A percentile compares a stretch with the other conserved stretches of the same genome.
These are phyloP conservation scores for Tenthredo amoena DNA, from an alignment of 2,888 invertebrate genomes.

Conservation along the genomic window DNA sequence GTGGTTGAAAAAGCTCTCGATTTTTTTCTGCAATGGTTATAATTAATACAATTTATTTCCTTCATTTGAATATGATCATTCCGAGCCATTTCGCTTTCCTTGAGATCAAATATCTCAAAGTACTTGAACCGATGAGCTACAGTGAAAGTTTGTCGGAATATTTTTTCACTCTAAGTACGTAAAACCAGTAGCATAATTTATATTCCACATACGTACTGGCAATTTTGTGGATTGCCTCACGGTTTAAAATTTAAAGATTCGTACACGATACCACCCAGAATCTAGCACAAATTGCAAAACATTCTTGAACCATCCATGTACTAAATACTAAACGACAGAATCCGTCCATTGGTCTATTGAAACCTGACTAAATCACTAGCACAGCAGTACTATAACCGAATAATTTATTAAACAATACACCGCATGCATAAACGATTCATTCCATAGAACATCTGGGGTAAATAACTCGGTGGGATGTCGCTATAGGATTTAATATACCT, in stretches of 20 bases:
- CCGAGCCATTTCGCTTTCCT: no score
- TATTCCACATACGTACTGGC: background rate
- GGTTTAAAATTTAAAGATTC: background rate
- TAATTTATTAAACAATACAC: conserved; percentile 29
- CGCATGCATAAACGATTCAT: conserved; percentile 18
- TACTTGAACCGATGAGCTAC: background rate
- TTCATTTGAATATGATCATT: no score
- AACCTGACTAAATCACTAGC: conserved; percentile 17
- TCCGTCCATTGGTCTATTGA: background rate
- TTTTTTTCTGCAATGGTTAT: no score
- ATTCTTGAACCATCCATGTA: conserved; percentile 1
- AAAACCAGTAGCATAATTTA: background rate
- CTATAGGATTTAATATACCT: background rate
- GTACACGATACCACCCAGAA: background rate
- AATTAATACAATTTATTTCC: no score
- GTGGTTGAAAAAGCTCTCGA: no score
- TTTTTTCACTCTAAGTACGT: background rate
- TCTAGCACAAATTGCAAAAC: background rate
- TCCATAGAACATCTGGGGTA: conserved; percentile 8
- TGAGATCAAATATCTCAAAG: background rate
- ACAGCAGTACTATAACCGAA: background rate
- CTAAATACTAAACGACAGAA: background rate
- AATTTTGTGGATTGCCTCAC: background rate
- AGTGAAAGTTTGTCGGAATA: background rate
- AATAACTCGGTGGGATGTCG: background rate